Evolutionary conservation across 2,888 invertebrate genomes (phyloP), one percentile per base, ranked within the genome.

Genomic region (Stictocephala bisonia): DNA sequence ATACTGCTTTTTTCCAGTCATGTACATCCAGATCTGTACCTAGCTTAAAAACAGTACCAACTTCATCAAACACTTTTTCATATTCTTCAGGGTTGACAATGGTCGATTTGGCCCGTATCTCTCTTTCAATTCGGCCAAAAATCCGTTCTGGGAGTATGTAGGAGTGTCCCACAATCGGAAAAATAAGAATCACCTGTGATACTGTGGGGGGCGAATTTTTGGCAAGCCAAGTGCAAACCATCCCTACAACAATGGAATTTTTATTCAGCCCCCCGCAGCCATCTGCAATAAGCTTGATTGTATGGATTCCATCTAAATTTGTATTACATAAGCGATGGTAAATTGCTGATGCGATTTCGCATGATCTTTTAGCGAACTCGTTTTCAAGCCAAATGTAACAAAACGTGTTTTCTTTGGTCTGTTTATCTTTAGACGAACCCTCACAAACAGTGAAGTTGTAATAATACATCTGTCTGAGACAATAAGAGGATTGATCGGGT

Each of bases 371-470:
- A 20, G 58, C 40, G 71, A 66, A 75, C 68, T 79, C 69, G 72
- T 79, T 76, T 79, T 82, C 82, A 18, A 78, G 79, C 80, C 83
- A 82, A 64, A 44, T 40, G 74, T 81, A 82, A 20, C 75, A 66
- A 67, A 74, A 80, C 3, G 80, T 79, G 71, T 79, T 81, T 4
- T 79, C 74, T 31, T 66, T 70, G 6, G 74, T 77, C 27, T 81
- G 72, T 58, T 75, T 68, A 26, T 68, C 24, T 70, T 79, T 79
- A 26, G 82, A 82, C 56, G 69, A 50, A 22, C 82, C 82, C 66
- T 78, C 73, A 67, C 82, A 81, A 15, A 82, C 75, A 9, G 82
- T 81, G 29, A 82, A 81, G 74, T 83, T 83, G 70, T 81, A 82
- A 6, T 76, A 60, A 72, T 82, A 82, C 13, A 83, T 58, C 72